A percentile compares a stretch with the other conserved stretches of the same genome.
Evolutionary conservation across 2,888 invertebrate species (phyloP).

Genomic region (Drosophila borborema): DNA sequence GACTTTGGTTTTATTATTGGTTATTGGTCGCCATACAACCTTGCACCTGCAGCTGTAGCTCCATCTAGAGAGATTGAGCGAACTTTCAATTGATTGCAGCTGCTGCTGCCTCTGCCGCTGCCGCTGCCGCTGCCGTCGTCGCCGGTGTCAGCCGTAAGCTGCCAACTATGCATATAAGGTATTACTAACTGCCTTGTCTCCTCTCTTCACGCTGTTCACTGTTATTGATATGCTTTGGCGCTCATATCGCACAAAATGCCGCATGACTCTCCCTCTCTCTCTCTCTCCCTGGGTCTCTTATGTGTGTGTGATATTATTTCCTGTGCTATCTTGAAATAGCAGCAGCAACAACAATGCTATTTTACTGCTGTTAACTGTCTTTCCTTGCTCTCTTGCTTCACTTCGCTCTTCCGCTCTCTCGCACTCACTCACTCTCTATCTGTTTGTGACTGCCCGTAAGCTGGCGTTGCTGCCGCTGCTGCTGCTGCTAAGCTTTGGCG

Average conservation of each 20-base stretch:
- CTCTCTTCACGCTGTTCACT: slow-evolving; percentile 3
- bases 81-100: slow-evolving; percentile 39
- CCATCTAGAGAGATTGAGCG: slow-evolving; percentile 18
- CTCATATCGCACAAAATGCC: slow-evolving; percentile 54
- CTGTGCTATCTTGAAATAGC: slow-evolving; percentile 56
- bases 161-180: not conserved
- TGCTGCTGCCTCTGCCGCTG: slow-evolving; percentile 11
- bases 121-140: slow-evolving; percentile 12
- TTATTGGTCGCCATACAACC: slow-evolving; percentile 23
- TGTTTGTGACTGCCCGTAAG: slow-evolving; percentile 4
- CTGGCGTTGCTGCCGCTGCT: slow-evolving; percentile 12
- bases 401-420: slow-evolving; percentile 5
- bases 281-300: not conserved
- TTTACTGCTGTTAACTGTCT: slow-evolving; percentile 49
- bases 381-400: slow-evolving; percentile 27
- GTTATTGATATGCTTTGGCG: slow-evolving; percentile 51
- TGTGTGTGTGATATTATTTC: slow-evolving; percentile 52
- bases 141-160: slow-evolving; percentile 31
- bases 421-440: slow-evolving; percentile 3
- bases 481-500: slow-evolving; percentile 40
- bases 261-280: slow-evolving; percentile 4
- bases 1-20: slow-evolving; percentile 27
- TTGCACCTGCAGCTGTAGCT: slow-evolving; percentile 48
- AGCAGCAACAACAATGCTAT: slow-evolving; percentile 27
- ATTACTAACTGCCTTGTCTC: not conserved